phyloP scores from a whole-genome alignment of 2,888 invertebrate genomes.

The Keiferia lycopersicella region DNA sequence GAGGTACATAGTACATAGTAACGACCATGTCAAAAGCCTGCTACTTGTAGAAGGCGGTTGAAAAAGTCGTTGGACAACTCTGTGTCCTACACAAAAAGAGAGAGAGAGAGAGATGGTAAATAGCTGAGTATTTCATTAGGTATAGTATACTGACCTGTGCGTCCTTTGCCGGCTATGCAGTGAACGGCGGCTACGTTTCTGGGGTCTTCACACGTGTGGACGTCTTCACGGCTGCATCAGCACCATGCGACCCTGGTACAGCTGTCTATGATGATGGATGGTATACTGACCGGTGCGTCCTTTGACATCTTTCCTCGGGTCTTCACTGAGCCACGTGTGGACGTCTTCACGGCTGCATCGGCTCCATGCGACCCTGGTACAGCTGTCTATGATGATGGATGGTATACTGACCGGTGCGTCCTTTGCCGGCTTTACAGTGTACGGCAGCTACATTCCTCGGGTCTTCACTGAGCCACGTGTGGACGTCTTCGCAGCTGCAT shows the following conservation, averaged over 20 bases:
- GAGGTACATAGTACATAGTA: no score
- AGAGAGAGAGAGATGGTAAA: no score
- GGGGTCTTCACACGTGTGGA: no score
- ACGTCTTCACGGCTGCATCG: slow-evolving; percentile 97
- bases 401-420: slow-evolving; percentile 84
- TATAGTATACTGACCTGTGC: slow-evolving; percentile 83
- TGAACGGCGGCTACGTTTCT: slow-evolving; percentile 98
- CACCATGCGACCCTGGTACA: no score
- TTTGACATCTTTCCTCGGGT: slow-evolving; percentile 99
- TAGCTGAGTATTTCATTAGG: no score
- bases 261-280: no score
- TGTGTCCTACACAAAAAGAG: no score
- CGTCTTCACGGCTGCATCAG: no score
- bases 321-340: slow-evolving; percentile 89
- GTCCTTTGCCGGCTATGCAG: slow-evolving; percentile 97
- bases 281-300: slow-evolving; percentile 86
- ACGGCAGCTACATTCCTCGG: slow-evolving; percentile 94
- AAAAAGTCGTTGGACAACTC: no score
- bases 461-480: slow-evolving; percentile 90
- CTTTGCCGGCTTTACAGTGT: slow-evolving; percentile 99
- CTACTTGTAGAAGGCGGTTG: no score
- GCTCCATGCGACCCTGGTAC: no score
- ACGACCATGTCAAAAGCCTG: no score
- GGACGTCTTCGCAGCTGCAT: slow-evolving; percentile 96
- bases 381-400: neutral